Conservation (phyloP, 2,888 invertebrate genomes). For the Parapristionchus giblindavisi region DNA sequence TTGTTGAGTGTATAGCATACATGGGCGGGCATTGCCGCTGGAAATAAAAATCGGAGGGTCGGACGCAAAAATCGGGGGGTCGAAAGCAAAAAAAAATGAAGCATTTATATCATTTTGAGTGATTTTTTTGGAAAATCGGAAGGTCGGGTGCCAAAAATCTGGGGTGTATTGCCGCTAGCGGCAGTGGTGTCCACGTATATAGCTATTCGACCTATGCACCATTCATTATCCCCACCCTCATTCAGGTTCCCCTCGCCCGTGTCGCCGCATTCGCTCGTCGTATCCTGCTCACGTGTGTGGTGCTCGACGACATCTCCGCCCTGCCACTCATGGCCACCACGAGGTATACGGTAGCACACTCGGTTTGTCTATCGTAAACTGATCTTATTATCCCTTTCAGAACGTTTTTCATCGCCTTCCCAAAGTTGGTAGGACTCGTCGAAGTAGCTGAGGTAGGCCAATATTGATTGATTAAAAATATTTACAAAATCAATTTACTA, state of each 20-base stretch:
- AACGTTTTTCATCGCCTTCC: conserved; percentile 56
- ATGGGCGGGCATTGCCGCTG: too few relatives aligned
- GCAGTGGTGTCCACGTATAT: too few relatives aligned
- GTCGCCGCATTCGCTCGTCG: conserved; percentile 67
- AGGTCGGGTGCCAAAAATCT: too few relatives aligned
- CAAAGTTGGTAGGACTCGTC: conserved; percentile 55
- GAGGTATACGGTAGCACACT: conserved; percentile 41
- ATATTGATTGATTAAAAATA: not conserved
- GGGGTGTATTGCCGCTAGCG: too few relatives aligned
- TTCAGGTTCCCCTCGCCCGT: conserved; percentile 55
- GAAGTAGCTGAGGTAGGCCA: conserved; percentile 57
- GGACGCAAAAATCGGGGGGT: too few relatives aligned
- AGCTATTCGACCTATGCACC: too few relatives aligned
- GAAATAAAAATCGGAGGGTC: too few relatives aligned
- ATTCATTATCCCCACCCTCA: not conserved
- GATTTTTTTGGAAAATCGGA: too few relatives aligned
- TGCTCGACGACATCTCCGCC: conserved; percentile 54
- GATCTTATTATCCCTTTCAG: conserved; percentile 4
- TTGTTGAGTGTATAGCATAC: too few relatives aligned
- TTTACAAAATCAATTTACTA: not conserved
- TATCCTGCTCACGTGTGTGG: conserved; percentile 55
- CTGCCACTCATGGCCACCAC: conserved; percentile 58
- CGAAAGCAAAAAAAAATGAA: too few relatives aligned
- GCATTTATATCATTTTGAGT: too few relatives aligned
- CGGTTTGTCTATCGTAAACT: not conserved